Evolutionary conservation across 2,113 vertebrate species (phyloP).

Genomic region (Paraplagusia blochii): DNA sequence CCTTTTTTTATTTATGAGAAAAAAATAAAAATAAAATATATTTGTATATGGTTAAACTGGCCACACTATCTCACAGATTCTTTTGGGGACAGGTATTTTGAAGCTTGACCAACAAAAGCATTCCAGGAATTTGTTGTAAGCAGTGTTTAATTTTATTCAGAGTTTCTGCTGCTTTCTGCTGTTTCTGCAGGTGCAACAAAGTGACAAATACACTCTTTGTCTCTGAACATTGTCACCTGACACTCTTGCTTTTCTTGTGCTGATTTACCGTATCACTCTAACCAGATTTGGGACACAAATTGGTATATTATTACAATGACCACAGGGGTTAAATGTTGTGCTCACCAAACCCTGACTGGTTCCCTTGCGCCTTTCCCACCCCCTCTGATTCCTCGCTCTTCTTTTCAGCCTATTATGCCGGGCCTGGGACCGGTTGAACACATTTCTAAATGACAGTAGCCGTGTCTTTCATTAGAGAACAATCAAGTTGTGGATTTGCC

Average conservation of each 20-base stretch:
- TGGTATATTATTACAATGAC: slow-evolving; percentile 77
- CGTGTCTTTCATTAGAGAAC: slow-evolving; percentile 65
- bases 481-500: slow-evolving; percentile 74
- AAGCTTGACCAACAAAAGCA: too few species aligned
- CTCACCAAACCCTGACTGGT: slow-evolving; percentile 62
- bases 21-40: too few species aligned
- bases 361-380: slow-evolving; percentile 24
- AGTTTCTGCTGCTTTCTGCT: not conserved
- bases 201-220: slow-evolving; percentile 35
- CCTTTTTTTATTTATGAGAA: too few species aligned
- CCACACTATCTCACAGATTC: too few species aligned
- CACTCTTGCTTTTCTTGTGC: slow-evolving; percentile 58
- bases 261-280: slow-evolving; percentile 76
- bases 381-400: slow-evolving; percentile 36
- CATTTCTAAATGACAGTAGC: slow-evolving; percentile 76
- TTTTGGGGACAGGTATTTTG: too few species aligned
- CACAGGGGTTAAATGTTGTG: slow-evolving; percentile 75
- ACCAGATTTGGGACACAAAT: slow-evolving; percentile 79
- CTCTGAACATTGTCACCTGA: slow-evolving; percentile 50
- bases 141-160: slow-evolving; percentile 3
- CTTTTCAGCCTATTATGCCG: slow-evolving; percentile 68
- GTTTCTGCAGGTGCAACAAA: slow-evolving; percentile 47
- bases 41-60: too few species aligned
- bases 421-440: slow-evolving; percentile 73
- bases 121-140: too few species aligned